Evolutionary conservation across 2,797 vertebrate species (phyloP), one percentile per base, ranked within the genome.

Genomic region (Cyprinella venusta): DNA sequence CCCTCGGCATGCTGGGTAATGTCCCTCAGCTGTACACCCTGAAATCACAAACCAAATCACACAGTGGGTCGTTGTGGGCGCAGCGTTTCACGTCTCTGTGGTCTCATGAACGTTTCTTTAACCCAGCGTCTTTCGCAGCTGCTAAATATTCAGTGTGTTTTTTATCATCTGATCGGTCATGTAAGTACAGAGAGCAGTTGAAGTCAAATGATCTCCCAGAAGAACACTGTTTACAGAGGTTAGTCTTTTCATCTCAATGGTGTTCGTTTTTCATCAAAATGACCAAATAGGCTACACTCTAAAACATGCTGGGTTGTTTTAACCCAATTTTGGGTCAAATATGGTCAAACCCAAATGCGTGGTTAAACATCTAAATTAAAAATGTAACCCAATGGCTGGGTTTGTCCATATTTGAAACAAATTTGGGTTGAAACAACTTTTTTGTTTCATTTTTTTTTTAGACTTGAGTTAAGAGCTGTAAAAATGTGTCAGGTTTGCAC

Each of bases 11-110:
- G 52, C 12, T 42, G 72, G 72, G 72, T 59, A 40, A 76, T 59
- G 3, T 76, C 52, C 36, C 8, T 61, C 38, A 63, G 61, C 45
- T 38, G n/a, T 38, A 26, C 10, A 30, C 21, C 79, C 9, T 63
- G 42, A 77, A 84, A 76, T 78, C 74, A 64, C 24, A 45, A 70
- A 63, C 26, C 26, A 81, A 85, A 80, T 81, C 79, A 76, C 71
- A 69, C 38, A 67, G 16, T 18, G 16, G 56, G 18, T 24, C 48
- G 33, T 36, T 77, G 79, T 81, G 84, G 69, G 83, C 1, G 42
- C 56, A 71, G 68, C 5, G 3, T 56, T 48, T 54, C 33, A 38
- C 76, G 6, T 42, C 76, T 52, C 76, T 70, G 48, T 69, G 76
- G 80, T 69, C 76, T 83, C 63, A 40, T n/a, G 7, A 69, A 42